Evolutionary conservation across 2,888 invertebrate genomes (phyloP).

Genomic region (Cotesia congregata): DNA sequence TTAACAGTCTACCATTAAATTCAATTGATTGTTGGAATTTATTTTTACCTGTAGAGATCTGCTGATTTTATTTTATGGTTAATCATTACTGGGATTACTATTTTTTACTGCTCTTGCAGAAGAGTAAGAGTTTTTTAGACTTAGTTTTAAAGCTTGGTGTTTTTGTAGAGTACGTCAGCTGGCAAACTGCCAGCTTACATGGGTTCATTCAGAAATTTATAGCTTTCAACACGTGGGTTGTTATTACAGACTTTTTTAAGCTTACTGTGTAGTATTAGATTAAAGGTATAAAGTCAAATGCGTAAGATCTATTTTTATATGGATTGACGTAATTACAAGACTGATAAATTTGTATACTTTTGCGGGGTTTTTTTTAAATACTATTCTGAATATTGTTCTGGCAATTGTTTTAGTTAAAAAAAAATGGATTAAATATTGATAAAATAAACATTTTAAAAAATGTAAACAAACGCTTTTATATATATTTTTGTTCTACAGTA

Average conservation of each 20-base stretch:
- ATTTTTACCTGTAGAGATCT: too few relatives aligned
- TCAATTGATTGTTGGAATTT: too few relatives aligned
- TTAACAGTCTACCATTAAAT: too few relatives aligned
- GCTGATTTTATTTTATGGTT: too few relatives aligned
- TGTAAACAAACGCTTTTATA: too few relatives aligned
- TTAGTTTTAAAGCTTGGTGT: not conserved
- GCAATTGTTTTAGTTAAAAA: too few relatives aligned
- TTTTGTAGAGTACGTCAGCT: slow-evolving; percentile 10
- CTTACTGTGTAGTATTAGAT: not conserved
- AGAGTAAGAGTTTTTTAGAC: not conserved
- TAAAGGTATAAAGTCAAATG: not conserved
- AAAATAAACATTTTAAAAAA: too few relatives aligned
- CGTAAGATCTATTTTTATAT: not conserved
- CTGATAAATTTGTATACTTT: not conserved
- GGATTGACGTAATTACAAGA: not conserved
- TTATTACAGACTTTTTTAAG: not conserved
- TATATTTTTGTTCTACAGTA: too few relatives aligned
- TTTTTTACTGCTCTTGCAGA: too few relatives aligned
- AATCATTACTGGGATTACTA: too few relatives aligned
- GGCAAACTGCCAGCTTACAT: not conserved
- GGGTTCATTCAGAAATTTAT: slow-evolving; percentile 21
- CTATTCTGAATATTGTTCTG: not conserved
- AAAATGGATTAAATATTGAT: too few relatives aligned
- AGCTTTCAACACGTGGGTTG: slow-evolving; percentile 6
- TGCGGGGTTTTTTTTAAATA: not conserved